phyloP scores from a whole-genome alignment of 1,140 invertebrate species.

The Linepithema humile region DNA sequence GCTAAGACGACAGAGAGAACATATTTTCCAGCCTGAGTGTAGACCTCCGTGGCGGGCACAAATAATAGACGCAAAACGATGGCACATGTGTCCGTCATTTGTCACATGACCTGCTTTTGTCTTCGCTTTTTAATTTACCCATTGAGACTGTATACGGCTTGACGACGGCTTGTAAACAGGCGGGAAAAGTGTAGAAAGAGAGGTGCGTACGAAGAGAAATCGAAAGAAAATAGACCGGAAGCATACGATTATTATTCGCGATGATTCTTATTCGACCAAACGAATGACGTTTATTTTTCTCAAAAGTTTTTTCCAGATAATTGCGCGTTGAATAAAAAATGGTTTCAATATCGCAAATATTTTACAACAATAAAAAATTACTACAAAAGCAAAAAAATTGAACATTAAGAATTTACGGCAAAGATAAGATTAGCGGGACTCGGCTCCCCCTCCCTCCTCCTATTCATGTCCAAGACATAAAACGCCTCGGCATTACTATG shows the following conservation, averaged over 20 bases:
- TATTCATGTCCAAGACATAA: not conserved
- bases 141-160: conserved; percentile 57
- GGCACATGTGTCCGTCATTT: conserved; percentile 73
- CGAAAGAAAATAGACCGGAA: not conserved
- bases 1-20: conserved; percentile 13
- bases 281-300: not conserved
- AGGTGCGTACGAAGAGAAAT: conserved; percentile 6
- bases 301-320: not conserved
- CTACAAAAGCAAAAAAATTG: not conserved
- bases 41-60: conserved; percentile 22
- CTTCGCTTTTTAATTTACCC: conserved; percentile 72
- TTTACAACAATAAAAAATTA: not conserved
- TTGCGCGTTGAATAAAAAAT: not conserved
- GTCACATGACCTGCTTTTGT: conserved; percentile 73
- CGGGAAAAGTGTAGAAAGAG: conserved; percentile 43
- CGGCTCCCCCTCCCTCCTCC: not conserved
- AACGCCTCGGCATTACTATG: conserved; percentile 21
- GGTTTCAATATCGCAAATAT: not conserved
- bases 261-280: not conserved
- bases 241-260: not conserved
- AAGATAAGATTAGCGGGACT: not conserved
- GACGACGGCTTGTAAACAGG: conserved; percentile 49
- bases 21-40: conserved; percentile 34
- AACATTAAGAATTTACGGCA: not conserved
- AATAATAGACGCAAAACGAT: conserved; percentile 65